A percentile compares a stretch with the other conserved stretches of the same genome.
Evolutionary conservation across 2,113 vertebrate species (phyloP).

Genomic region (Zapus hudsonius): DNA sequence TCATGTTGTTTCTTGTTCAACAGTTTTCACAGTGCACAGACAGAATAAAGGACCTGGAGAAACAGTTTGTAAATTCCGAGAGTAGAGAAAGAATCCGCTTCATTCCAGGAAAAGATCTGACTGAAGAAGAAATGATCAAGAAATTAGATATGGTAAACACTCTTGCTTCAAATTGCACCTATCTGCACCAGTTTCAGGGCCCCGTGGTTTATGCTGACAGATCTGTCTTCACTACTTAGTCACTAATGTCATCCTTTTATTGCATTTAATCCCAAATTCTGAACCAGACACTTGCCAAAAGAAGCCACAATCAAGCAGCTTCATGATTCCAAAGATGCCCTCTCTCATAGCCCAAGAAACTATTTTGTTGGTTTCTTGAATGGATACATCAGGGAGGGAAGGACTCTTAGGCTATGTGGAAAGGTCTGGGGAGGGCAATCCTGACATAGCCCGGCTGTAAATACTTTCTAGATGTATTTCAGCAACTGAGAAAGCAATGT

Average conservation of each 20-base stretch:
- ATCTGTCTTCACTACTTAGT: not conserved
- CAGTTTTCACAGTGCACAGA: constrained; percentile 92
- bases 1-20: constrained; percentile 60
- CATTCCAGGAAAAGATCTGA: constrained; percentile 88
- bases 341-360: not conserved
- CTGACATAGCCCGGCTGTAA: not conserved
- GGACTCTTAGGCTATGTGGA: not conserved
- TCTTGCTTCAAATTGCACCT: not conserved
- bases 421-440: not conserved
- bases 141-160: constrained; percentile 90
- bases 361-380: not conserved
- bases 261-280: not conserved
- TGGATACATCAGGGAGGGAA: not conserved
- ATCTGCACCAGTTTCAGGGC: not conserved
- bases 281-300: constrained; percentile 18
- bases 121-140: constrained; percentile 86
- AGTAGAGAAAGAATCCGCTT: constrained; percentile 79
- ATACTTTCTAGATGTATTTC: not conserved
- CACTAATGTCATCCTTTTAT: not conserved
- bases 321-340: not conserved
- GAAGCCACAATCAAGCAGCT: not conserved
- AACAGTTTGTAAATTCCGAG: constrained; percentile 74
- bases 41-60: constrained; percentile 85
- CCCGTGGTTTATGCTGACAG: not conserved
- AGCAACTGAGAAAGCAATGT: not conserved